Evolutionary conservation across 2,888 invertebrate species (phyloP), one percentile per base, ranked within the genome.

Genomic region (Eristalis tenax): DNA sequence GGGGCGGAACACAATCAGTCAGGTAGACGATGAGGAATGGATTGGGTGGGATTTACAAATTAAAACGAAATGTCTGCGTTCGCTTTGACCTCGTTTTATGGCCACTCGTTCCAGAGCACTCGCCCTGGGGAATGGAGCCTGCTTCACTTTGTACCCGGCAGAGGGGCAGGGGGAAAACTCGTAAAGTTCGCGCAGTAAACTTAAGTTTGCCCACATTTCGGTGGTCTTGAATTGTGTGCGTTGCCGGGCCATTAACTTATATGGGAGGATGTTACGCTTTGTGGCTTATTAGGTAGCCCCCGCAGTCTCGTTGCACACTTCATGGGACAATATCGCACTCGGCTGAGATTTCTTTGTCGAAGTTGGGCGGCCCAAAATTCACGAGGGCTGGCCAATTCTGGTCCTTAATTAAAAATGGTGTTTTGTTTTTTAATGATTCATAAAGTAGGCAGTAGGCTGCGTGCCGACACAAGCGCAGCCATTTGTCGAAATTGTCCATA

Each of bases 1-100:
- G n/a, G 57, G 69, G 82, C 56, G 57, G 59, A 77, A 77, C 69
- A 73, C 73, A 73, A 82, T 85, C 77, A 85, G 82, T 82, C 82
- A 82, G 74, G 75, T 40, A 63, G 50, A 26, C 10, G 50, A 23
- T 57, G 57, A 5, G 8, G 57, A 15, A 57, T 22, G 22, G 57
- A 23, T 13, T 28, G 26, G 59, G 26, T 18, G 50, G 50, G 18
- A 8, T 8, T 50, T 10, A 18, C 50, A 50, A 50, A n/a, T 50
- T 50, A 50, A 50, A 50, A 50, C 50, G 50, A 50, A 50, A 50
- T 18, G 50, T 50, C 50, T 50, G 50, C 18, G 50, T 50, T 50
- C 5, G 0, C n/a, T n/a, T 43, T 43, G 43, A 13, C 15, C n/a
- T 43, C 43, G 4, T 43, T 15, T 43, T 43, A n/a, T 15, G 43